Base-by-base conservation (phyloP, 2,113 vertebrate species). In the Mesoclemmys tuberculata region DNA sequence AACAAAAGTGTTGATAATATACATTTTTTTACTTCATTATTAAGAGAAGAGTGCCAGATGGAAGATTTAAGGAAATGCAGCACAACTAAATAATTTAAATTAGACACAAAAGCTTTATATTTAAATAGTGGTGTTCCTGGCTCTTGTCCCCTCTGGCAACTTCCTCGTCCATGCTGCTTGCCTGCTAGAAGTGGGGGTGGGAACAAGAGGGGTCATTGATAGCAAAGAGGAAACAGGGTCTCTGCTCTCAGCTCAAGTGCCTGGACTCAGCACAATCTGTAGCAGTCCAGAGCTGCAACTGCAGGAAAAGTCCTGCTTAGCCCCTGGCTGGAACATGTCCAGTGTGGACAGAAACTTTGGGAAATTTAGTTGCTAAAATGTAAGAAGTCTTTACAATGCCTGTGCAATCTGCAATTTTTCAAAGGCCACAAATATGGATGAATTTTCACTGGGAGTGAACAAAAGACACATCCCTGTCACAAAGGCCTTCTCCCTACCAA, bases 381-480 rank as follows among this genome's bases (percentile, higher is more conserved):
- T 64, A 64, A 64, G 29, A 64, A 64, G 14, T 19, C 31, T n/a
- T 64, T 35, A 64, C 58, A 16, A 29, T 5, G 58, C 58, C 35
- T 64, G 58, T 64, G 31, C 61, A 64, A 35, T 64, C 61, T 64
- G 61, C 61, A 64, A 4, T 64, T n/a, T 35, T 64, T 35, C 58
- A n/a, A 64, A 64, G 61, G 16, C 7, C 58, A 64, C 31, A 19
- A 19, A 64, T 18, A 8, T 64, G 61, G 31, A 31, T 64, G 61
- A 64, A 64, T 64, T 64, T 64, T 64, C 61, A 64, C 68, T 92
- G 75, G 54, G 82, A 54, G 56, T 86, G 94, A 96, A 88, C 79
- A 82, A 94, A 96, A 92, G 54, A 46, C 64, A 88, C 56, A 80
- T 91, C 85, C 31, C n/a, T 80, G 88, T 75, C 75, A 81, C 27